Evolutionary conservation across 2,113 vertebrate species (phyloP), one percentile per base, ranked within the genome.

Genomic region (Thymallus thymallus): DNA sequence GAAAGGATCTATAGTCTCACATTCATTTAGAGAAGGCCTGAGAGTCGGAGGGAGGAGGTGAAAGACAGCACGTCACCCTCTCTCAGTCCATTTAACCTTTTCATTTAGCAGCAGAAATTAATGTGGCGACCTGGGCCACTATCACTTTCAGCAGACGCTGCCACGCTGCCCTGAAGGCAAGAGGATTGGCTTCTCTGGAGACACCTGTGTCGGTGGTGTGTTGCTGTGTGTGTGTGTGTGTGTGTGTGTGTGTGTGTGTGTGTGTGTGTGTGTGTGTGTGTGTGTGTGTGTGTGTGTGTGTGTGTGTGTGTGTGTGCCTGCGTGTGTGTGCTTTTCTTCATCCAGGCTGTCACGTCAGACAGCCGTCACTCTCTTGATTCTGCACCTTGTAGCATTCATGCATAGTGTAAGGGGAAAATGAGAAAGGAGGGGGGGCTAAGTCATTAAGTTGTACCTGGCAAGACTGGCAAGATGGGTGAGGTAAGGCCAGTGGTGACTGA

Each of bases 41-140:
- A 74, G 61, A 82, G 84, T 63, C 55, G 80, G 77, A 81, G 58
- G 26, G 69, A 83, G 71, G 68, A 78, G 76, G 80, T 70, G 71
- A 80, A 71, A 83, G 71, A 78, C 76, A 80, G 63, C 70, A 63
- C 20, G 22, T 75, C 74, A 77, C 66, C 82, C 80, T 81, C 77
- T 68, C 75, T 56, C 71, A 78, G 78, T 68, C 82, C 74, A 79
- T 89, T 89, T 90, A 90, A 91, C 84, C 87, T 91, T 91, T 90
- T 78, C 86, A 89, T 89, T 89, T 89, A 91, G 82, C 79, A 83
- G 86, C 79, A 77, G 78, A 85, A 82, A 90, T 87, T 86, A 88
- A 88, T 86, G 79, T 73, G 82, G 76, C 72, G 69, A 78, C 75
- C 72, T 24, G 75, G 76, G 77, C 78, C 79, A 46, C 77, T 88